These are phyloP conservation scores for Gymnoscelis rufifasciata DNA, from an alignment of 2,888 invertebrate species.

Conservation along the genomic window DNA sequence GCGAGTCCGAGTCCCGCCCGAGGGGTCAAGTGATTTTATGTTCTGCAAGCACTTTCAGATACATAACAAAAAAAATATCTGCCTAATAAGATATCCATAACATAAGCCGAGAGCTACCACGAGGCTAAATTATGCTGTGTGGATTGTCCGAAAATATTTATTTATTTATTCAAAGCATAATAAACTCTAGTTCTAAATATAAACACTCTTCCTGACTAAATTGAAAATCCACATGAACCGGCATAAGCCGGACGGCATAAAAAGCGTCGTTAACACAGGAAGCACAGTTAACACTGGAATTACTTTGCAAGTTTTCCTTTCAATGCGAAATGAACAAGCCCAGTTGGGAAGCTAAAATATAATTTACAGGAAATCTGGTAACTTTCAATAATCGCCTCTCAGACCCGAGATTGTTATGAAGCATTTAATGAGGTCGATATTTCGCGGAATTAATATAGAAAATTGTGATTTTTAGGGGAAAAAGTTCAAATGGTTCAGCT, in stretches of 20 bases:
- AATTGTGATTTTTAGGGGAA: slow-evolving; percentile 6
- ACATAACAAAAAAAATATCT: too few relatives aligned
- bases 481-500: neutral
- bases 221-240: too few relatives aligned
- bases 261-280: neutral
- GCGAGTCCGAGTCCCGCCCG: too few relatives aligned
- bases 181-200: too few relatives aligned
- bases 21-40: too few relatives aligned
- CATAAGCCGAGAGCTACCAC: too few relatives aligned
- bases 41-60: too few relatives aligned
- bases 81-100: too few relatives aligned
- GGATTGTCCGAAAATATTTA: too few relatives aligned
- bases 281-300: neutral
- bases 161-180: too few relatives aligned
- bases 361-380: slow-evolving; percentile 12
- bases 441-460: slow-evolving; percentile 17
- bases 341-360: slow-evolving; percentile 3
- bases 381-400: slow-evolving; percentile 17
- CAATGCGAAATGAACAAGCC: neutral
- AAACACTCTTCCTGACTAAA: too few relatives aligned
- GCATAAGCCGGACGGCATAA: neutral
- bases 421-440: slow-evolving; percentile 14
- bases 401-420: slow-evolving; percentile 9
- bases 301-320: slow-evolving; percentile 2
- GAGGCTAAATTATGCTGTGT: too few relatives aligned